Base-by-base conservation (phyloP, 2,113 vertebrate genomes). In the Tangachromis dhanisi region DNA sequence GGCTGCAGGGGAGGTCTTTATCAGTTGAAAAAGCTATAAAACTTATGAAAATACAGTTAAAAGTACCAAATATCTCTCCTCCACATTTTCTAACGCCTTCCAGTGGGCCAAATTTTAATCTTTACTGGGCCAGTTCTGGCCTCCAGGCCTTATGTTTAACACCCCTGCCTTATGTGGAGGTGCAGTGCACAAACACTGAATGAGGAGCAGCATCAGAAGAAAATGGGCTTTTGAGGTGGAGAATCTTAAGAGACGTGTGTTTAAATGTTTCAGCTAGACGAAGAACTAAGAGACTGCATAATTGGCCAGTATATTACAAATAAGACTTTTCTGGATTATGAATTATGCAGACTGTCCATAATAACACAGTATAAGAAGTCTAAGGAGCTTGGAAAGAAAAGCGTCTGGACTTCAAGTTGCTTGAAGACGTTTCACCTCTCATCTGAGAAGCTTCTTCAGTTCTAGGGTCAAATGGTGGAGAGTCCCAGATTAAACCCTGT, bases 221-320 rank as follows among this genome's bases (percentile, higher is more conserved):
- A 45, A 73, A 26, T 7, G 13, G 0, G 40, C 21, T 73, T 73
- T 26, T 10, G 68, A 45, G 5, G 2, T 3, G 13, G 13, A 16
- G 13, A 45, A 26, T 26, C 68, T 73, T 73, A 73, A 73, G 40
- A 45, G 40, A 73, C 5, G 1, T 42, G 13, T 73, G 14, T 2
- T 73, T 45, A 26, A 71, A 47, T 73, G 38, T 73, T 73, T 73
- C 21, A 73, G 40, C 40, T 73, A 47, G 68, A 1, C 0, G 9
- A 47, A 45, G 40, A 45, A 17, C 40, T 47, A 26, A 7, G 14
- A 76, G 40, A 76, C 21, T 17, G 40, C 40, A 47, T 76, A 76
- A 76, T 76, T 76, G 40, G 21, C 40, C 68, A 76, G 40, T 29
- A 29, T 47, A 47, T 45, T 45, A 29, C 68, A 76, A 47, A 76